These are phyloP conservation scores for Heliconius ethilla DNA, from an alignment of 2,888 invertebrate species.

Conservation along the genomic window DNA sequence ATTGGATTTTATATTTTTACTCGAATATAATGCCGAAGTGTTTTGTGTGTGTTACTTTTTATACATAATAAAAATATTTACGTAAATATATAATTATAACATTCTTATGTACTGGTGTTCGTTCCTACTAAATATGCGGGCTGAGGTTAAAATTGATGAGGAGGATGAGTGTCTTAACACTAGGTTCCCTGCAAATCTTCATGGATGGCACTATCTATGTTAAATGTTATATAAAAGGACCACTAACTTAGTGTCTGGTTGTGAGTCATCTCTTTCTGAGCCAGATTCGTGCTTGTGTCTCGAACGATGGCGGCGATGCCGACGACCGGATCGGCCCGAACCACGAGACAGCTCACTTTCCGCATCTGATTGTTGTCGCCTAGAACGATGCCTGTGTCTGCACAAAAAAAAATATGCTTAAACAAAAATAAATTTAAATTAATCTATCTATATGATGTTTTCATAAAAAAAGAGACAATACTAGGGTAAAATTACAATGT, in stretches of 20 bases:
- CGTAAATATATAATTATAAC: no score
- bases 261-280: constrained; percentile 86
- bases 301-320: constrained; percentile 88
- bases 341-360: constrained; percentile 94
- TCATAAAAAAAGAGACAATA: neutral
- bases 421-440: neutral
- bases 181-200: no score
- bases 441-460: neutral
- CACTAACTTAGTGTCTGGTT: constrained; percentile 74
- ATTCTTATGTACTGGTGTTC: no score
- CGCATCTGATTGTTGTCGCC: constrained; percentile 91
- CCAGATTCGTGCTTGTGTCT: constrained; percentile 88
- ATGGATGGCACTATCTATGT: no score
- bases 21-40: neutral
- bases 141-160: no score
- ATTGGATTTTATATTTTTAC: neutral
- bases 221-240: neutral
- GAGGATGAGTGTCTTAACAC: no score
- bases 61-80: no score
- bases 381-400: constrained; percentile 90
- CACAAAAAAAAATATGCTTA: neutral
- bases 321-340: constrained; percentile 89
- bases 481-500: no score
- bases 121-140: no score
- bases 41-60: neutral